phyloP scores from a whole-genome alignment of 2,888 invertebrate species.

The Scelioninae gen. 1 region DNA sequence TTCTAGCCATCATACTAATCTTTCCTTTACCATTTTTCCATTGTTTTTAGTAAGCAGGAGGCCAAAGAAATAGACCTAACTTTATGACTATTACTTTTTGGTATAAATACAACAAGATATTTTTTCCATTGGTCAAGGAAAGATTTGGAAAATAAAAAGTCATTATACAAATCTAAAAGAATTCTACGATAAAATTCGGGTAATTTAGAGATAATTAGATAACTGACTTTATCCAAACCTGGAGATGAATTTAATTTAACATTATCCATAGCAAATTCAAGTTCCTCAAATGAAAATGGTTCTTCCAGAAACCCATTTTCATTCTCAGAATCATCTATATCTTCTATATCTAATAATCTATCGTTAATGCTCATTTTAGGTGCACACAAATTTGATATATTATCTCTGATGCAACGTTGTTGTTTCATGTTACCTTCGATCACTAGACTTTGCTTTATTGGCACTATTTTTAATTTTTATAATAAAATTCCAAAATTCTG shows the following conservation, averaged over 20 bases:
- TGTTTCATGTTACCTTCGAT: too few relatives aligned
- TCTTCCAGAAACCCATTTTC: not conserved
- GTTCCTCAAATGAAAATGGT: conserved; percentile 34
- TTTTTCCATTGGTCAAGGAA: conserved; percentile 54
- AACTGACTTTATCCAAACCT: conserved; percentile 48
- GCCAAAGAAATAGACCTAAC: conserved; percentile 55
- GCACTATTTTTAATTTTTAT: too few relatives aligned
- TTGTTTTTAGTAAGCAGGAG: conserved; percentile 41
- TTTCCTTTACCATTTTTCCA: conserved; percentile 51
- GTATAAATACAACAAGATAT: conserved; percentile 57
- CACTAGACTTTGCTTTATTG: too few relatives aligned
- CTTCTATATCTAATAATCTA: not conserved
- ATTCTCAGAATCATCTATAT: not conserved
- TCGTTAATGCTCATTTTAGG: not conserved
- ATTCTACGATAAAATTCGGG: conserved; percentile 44
- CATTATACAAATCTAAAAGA: conserved; percentile 44
- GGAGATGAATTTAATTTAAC: conserved; percentile 35
- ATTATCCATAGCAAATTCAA: conserved; percentile 15
- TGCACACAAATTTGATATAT: too few relatives aligned
- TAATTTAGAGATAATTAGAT: conserved; percentile 23
- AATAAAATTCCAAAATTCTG: too few relatives aligned
- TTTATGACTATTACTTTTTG: conserved; percentile 47
- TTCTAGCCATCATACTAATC: conserved; percentile 51
- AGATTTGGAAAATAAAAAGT: conserved; percentile 6
- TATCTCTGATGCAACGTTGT: too few relatives aligned